phyloP scores from a whole-genome alignment of 2,113 vertebrate species.

The Vimba vimba region DNA sequence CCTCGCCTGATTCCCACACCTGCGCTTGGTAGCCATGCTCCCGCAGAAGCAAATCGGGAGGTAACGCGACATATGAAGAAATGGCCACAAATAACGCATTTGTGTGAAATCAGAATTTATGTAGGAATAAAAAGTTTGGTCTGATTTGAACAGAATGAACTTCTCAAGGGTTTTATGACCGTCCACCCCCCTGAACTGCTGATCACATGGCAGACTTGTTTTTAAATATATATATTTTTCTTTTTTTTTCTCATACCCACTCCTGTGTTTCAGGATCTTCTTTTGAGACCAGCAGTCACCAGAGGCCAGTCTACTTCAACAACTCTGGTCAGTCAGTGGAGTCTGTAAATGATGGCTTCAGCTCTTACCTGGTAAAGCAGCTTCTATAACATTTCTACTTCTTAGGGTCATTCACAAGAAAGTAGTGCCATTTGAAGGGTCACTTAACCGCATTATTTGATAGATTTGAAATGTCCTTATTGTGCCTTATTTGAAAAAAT shows the following conservation, averaged over 20 bases:
- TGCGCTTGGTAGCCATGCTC: conserved; percentile 49
- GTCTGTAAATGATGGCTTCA: conserved; percentile 85
- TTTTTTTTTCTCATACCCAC: not conserved
- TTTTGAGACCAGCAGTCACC: conserved; percentile 90
- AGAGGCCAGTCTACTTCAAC: conserved; percentile 79
- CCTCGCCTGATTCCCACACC: conserved; percentile 65
- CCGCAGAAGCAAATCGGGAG: conserved; percentile 52
- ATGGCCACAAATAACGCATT: conserved; percentile 20
- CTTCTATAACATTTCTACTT: not conserved
- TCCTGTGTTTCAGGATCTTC: conserved; percentile 85
- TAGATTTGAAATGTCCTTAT: not conserved
- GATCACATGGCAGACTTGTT: conserved; percentile 41
- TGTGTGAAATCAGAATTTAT: not conserved
- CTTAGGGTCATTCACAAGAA: not conserved
- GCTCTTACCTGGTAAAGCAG: conserved; percentile 88
- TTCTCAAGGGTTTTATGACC: not conserved
- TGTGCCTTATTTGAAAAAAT: not conserved
- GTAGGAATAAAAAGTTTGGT: not conserved
- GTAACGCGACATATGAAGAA: conserved; percentile 53
- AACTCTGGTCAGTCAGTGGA: conserved; percentile 83
- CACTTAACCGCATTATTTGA: not conserved
- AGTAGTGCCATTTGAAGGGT: not conserved
- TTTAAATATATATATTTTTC: not conserved
- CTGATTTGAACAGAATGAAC: not conserved
- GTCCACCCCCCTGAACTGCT: not conserved